Evolutionary conservation across 2,113 vertebrate species (phyloP), one percentile per base, ranked within the genome.

Genomic region (Panthera leo): DNA sequence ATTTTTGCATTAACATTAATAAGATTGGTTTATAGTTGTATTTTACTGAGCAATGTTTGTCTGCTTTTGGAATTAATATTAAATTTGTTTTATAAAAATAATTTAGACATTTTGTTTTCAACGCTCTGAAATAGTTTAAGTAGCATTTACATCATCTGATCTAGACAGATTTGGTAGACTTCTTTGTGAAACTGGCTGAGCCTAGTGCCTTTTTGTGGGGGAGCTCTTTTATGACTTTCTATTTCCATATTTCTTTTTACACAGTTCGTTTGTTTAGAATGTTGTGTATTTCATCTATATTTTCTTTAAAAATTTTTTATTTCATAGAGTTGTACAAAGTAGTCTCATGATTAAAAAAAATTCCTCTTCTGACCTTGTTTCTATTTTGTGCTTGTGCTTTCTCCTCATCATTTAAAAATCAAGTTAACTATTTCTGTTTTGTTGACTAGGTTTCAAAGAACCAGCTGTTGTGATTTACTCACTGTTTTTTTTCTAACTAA

Each of bases 61-160:
- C 79, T 92, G 55, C 27, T 76, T 89, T 92, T 92, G 19, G 70
- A 95, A 85, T 92, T n/a, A 63, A 23, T 71, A 51, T 84, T 96
- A 51, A 88, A 84, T 76, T 84, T 73, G 45, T 65, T 71, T 91
- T 75, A 75, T 68, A 83, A 94, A 94, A 83, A 58, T 93, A 45
- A 68, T 78, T 61, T 78, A 34, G 9, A 25, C 51, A 34, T 27
- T 84, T 92, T 63, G 86, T 67, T 8, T 34, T 18, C 39, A 34
- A 2, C 53, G 23, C 10, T 63, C 67, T 92, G 79, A 82, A 73
- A 73, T 90, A 85, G 9, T 85, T 87, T 76, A 86, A 76, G 71
- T 58, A 79, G 63, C 25, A 14, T 95, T 76, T 63, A 42, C 39
- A 63, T 86, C 7, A 67, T 76, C 55, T 85, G 55, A 34, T 90